These are phyloP conservation scores for Parasteatoda lunata DNA, from an alignment of 2,888 invertebrate species.

Conservation along the genomic window DNA sequence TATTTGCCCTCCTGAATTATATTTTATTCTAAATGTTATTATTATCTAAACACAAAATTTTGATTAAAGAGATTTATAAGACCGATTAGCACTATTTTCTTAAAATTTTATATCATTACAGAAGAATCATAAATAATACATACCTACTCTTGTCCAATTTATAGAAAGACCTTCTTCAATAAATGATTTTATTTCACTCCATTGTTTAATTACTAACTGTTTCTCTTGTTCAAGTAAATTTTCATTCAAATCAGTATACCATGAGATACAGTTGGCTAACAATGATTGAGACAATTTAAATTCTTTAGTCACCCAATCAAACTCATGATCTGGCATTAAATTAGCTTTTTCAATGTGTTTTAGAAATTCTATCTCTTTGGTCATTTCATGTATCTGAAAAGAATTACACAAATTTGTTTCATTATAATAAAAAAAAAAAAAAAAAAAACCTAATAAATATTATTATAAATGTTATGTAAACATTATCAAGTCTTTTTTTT, in stretches of 20 bases:
- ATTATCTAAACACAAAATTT: background rate
- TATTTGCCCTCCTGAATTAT: background rate
- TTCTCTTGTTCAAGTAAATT: conserved; percentile 39
- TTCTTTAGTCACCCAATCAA: background rate
- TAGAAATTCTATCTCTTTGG: conserved; percentile 38
- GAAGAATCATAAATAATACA: background rate
- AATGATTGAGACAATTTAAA: conserved; percentile 28
- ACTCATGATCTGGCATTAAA: conserved; percentile 9
- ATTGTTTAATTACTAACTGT: conserved; percentile 21
- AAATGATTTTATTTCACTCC: conserved; percentile 15
- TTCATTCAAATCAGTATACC: conserved; percentile 46
- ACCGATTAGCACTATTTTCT: background rate
- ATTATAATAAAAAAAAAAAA: background rate
- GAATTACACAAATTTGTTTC: no score
- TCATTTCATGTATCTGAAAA: conserved; percentile 35
- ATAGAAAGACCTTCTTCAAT: conserved; percentile 25
- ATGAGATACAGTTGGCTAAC: conserved; percentile 34
- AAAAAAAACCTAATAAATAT: background rate
- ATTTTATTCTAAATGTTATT: background rate
- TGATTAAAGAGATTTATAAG: background rate
- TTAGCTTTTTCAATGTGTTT: conserved; percentile 21
- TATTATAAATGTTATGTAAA: background rate
- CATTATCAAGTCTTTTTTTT: background rate
- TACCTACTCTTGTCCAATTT: conserved; percentile 48
- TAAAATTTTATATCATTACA: background rate